phyloP scores from a whole-genome alignment of 2,888 invertebrate species.

The Oscheius sp. region DNA sequence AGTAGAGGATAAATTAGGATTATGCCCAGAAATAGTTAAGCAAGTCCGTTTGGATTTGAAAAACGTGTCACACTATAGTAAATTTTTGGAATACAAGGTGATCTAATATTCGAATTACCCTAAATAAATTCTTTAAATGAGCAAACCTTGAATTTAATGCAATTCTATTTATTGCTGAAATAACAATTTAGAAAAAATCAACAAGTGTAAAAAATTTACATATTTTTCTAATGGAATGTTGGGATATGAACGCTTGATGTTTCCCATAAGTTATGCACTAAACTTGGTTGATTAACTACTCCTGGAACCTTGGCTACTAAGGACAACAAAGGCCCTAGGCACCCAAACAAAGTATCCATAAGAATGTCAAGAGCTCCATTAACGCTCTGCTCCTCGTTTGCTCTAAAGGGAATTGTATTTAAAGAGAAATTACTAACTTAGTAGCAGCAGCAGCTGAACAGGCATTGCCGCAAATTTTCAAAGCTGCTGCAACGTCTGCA shows the following conservation, averaged over 20 bases:
- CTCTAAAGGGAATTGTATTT: constrained; percentile 33
- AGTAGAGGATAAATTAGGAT: no score
- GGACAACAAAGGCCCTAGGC: constrained; percentile 55
- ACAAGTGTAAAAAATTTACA: no score
- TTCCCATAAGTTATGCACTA: constrained; percentile 52
- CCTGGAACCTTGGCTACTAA: constrained; percentile 48
- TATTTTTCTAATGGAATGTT: no score
- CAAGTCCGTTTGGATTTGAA: no score
- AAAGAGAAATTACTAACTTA: constrained; percentile 21
- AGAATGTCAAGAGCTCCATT: constrained; percentile 62
- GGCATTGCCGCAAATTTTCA: constrained; percentile 55
- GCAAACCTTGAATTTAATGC: no score
- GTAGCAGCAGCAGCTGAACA: constrained; percentile 48
- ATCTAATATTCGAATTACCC: no score
- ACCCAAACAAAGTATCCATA: constrained; percentile 62
- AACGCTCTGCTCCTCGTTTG: constrained; percentile 60
- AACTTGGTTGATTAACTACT: constrained; percentile 33
- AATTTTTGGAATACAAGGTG: no score
- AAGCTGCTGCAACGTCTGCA: constrained; percentile 58
- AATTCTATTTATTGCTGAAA: no score
- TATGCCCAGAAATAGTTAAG: no score
- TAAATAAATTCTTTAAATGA: no score
- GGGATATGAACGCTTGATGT: constrained; percentile 58
- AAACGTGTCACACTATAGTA: no score
- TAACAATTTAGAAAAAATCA: no score